Conservation (phyloP, 2,797 vertebrate genomes). For the Dallia pectoralis region DNA sequence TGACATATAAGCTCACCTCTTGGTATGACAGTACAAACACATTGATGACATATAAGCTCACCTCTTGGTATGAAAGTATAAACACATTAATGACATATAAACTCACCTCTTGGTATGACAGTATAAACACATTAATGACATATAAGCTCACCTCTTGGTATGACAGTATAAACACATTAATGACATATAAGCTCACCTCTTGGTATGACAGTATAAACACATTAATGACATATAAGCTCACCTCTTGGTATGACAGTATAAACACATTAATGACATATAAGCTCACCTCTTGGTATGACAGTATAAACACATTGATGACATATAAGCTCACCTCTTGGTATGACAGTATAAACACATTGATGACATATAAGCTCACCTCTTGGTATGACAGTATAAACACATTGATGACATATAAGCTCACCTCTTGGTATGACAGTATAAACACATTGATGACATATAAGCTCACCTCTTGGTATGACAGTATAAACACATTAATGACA, state of each 20-base stretch:
- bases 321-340: constrained; percentile 83
- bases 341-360: constrained; percentile 62
- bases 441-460: background rate
- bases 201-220: constrained; percentile 79
- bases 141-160: constrained; percentile 83
- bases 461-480: constrained; percentile 88
- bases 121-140: constrained; percentile 18
- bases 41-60: constrained; percentile 54
- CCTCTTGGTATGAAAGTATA: constrained; percentile 88
- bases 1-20: constrained; percentile 76
- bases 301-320: constrained; percentile 18
- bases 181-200: constrained; percentile 76
- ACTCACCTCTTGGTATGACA: constrained; percentile 88
- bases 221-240: constrained; percentile 54
- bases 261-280: background rate
- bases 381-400: constrained; percentile 79
- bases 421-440: constrained; percentile 88
- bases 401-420: constrained; percentile 54
- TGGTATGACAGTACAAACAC: constrained; percentile 79
- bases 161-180: constrained; percentile 62
- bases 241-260: constrained; percentile 88
- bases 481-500: constrained; percentile 18
- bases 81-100: background rate
- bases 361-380: constrained; percentile 76
- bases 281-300: constrained; percentile 88